Evolutionary conservation across 1,140 invertebrate genomes (phyloP), one percentile per base, ranked within the genome.

Genomic region (Musca domestica): DNA sequence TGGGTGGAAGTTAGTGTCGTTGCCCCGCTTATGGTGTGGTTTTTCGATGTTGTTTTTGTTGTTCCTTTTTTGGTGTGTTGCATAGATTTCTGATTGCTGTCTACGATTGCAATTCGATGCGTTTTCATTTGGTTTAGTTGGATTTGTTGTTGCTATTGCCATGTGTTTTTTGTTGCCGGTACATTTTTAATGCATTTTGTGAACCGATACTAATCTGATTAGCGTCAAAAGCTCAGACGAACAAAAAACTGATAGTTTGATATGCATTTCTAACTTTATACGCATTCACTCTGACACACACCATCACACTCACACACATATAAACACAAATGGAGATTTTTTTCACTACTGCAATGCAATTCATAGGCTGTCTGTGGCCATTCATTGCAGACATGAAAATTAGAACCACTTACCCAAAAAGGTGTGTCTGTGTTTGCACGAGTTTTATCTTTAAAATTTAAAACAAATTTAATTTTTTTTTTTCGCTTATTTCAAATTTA

Each of bases 141-240:
- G 27, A 30, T n/a, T n/a, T n/a, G n/a, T n/a, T n/a, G n/a, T n/a
- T n/a, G n/a, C n/a, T n/a, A n/a, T n/a, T n/a, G n/a, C n/a, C n/a
- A n/a, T 30, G 10, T 41, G n/a, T 27, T 51, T 34, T 51, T 49
- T 49, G 47, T 56, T 67, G 41, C 34, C 51, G 51, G 30, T 49
- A 30, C 48, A 51, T 23, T 49, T 51, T 51, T 66, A 30, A 58
- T 47, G 47, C 56, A 49, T 63, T 64, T 54, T 51, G 78, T 66
- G 72, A 73, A 76, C 73, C 76, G 74, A 78, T 79, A 79, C 77
- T 79, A 79, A 79, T 79, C 77, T 79, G 76, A 79, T 79, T 79
- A 79, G 77, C 76, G 77, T 79, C 77, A 79, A 74, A 79, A 34
- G 49, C 51, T 49, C 67, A 68, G 67, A 68, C 67, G 63, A 68